Base-by-base conservation (phyloP, 1,140 invertebrate genomes). In the Orchesella cincta region DNA sequence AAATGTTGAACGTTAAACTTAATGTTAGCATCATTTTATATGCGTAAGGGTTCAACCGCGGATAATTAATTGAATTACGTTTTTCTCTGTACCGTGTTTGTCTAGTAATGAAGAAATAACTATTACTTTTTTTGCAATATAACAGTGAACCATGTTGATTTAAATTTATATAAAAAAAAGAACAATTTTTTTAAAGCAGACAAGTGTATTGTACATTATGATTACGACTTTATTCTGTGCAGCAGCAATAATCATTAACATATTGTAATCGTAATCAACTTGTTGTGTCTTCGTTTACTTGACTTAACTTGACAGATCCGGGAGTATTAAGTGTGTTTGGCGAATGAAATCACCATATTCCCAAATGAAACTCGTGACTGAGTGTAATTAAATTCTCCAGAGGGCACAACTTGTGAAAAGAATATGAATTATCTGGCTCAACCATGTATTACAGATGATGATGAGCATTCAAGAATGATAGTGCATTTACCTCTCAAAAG, bases 301-400 rank as follows among this genome's bases (percentile, higher is more conserved):
- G 23, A 57, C 14, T 57, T n/a, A n/a, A 14, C 52, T 57, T 57
- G 52, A 57, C 52, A 57, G 52, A 57, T 57, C 52, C 52, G 52
- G 52, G 52, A n/a, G 23, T 57, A 57, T 57, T 5, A 18, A 20
- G 8, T 12, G 8, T 46, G 20, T 62, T 62, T 12, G 20, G 8
- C 39, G 39, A 62, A 16, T 62, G 54, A 12, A 62, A 62, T n/a
- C 3, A 16, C 54, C 54, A 12, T 26, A 16, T 62, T 5, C 23
- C 8, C 14, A 67, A 8, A 33, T 33, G 31, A 67, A 67, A 67
- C 29, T 67, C 62, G 62, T 67, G 62, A 67, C 62, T 67, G 29
- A 12, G 31, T 67, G 62, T 67, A 67, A 67, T 67, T 67, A 33
- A 67, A 67, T 67, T 67, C 31, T 67, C 26, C 62, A 67, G 62